Evolutionary conservation across 1,140 invertebrate species (phyloP).

Genomic region (Pararge aegeria): DNA sequence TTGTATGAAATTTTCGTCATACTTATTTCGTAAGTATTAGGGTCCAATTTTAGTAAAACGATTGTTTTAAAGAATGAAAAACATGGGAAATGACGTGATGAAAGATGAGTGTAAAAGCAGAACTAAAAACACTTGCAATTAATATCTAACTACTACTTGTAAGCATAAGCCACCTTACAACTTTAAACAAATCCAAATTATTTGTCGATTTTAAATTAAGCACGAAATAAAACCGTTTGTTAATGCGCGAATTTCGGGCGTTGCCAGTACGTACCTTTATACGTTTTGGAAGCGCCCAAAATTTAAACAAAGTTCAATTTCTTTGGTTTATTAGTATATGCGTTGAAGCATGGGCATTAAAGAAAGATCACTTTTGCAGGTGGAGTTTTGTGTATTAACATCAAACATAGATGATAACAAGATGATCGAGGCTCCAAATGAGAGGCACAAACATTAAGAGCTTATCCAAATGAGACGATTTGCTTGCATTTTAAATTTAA

Average conservation of each 20-base stretch:
- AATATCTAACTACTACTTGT: not conserved
- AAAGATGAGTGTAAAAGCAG: not conserved
- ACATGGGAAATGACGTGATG: not conserved
- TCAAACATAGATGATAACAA: too few relatives aligned
- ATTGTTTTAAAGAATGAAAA: not conserved
- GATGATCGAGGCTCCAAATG: too few relatives aligned
- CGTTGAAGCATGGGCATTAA: not conserved
- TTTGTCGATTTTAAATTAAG: not conserved
- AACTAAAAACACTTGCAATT: slow-evolving; percentile 5
- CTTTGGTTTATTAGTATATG: not conserved
- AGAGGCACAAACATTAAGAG: too few relatives aligned
- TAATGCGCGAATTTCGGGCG: too few relatives aligned
- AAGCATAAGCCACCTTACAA: not conserved
- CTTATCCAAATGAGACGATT: too few relatives aligned
- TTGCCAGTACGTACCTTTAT: too few relatives aligned
- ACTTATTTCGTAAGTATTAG: too few relatives aligned
- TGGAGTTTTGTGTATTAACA: too few relatives aligned
- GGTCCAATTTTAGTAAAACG: too few relatives aligned
- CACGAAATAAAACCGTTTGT: not conserved
- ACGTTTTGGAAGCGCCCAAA: not conserved
- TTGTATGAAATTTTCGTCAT: too few relatives aligned
- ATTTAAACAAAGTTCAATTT: not conserved
- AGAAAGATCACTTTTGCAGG: too few relatives aligned
- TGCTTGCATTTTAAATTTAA: too few relatives aligned
- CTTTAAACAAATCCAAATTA: not conserved